These are phyloP conservation scores for Phalacrocorax brasilianus DNA, from an alignment of 2,113 vertebrate species.

Conservation along the genomic window DNA sequence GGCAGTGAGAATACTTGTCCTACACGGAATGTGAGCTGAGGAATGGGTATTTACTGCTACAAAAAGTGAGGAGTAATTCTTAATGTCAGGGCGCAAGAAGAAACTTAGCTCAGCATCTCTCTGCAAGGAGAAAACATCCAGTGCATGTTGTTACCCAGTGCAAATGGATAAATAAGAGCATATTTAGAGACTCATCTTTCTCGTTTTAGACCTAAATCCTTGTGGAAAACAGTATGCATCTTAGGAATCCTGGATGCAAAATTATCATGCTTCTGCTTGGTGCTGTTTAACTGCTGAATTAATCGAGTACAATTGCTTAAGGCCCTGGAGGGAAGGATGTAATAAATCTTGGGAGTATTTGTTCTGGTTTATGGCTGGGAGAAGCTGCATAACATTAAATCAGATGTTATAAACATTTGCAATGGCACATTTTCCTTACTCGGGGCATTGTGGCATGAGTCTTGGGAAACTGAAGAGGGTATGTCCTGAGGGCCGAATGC, in stretches of 20 bases:
- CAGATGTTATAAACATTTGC: constrained; percentile 70
- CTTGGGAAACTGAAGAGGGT: constrained; percentile 29
- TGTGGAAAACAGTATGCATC: constrained; percentile 53
- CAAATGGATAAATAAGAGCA: constrained; percentile 35
- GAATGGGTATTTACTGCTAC: background rate
- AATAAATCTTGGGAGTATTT: constrained; percentile 75
- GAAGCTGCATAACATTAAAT: constrained; percentile 64
- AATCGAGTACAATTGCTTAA: constrained; percentile 70
- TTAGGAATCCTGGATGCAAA: constrained; percentile 58
- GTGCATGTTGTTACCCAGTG: background rate
- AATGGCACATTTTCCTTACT: constrained; percentile 49
- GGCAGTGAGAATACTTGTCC: background rate
- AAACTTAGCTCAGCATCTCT: background rate
- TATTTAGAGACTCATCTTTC: constrained; percentile 34
- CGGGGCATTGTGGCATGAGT: constrained; percentile 54
- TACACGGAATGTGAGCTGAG: background rate
- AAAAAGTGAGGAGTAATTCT: background rate
- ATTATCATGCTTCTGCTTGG: constrained; percentile 36
- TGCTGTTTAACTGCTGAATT: constrained; percentile 56
- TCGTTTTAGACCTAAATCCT: constrained; percentile 63
- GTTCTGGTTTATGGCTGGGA: constrained; percentile 70
- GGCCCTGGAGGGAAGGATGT: constrained; percentile 67
- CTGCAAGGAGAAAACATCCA: background rate
- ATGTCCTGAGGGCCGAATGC: background rate
- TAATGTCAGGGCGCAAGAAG: background rate